A percentile compares a stretch with the other conserved stretches of the same genome.
These are phyloP conservation scores for Porites australiensis DNA, from an alignment of 64 coral and sea anemone species.

Conservation along the genomic window DNA sequence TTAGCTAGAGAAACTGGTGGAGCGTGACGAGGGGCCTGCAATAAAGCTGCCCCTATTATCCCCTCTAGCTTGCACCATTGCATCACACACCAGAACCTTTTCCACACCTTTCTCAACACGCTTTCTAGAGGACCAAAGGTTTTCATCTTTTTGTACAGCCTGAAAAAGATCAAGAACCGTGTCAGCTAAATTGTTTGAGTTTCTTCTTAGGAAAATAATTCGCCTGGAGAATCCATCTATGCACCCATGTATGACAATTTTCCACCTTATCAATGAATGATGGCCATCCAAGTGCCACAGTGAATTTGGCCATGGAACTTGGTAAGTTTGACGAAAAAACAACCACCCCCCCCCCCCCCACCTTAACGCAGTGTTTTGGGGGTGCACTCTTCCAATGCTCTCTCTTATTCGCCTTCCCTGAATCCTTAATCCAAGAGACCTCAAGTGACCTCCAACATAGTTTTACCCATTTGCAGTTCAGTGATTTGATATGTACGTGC, in stretches of 20 bases:
- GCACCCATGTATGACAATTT: conserved; percentile 56
- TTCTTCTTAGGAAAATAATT: conserved; percentile 68
- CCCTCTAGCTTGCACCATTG: conserved; percentile 67
- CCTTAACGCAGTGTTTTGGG: conserved; percentile 58
- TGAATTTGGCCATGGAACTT: conserved; percentile 63
- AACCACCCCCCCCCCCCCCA: conserved; percentile 70
- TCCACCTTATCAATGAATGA: conserved; percentile 51
- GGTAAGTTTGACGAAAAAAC: conserved; percentile 63
- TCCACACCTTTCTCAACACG: conserved; percentile 68
- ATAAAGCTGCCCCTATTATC: conserved; percentile 69
- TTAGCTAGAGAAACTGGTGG: no score
- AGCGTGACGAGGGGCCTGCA: conserved; percentile 58
- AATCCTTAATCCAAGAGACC: conserved; percentile 61
- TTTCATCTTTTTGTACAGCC: conserved; percentile 46
- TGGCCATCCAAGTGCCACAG: conserved; percentile 65
- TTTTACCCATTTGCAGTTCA: conserved; percentile 35
- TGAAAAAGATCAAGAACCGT: conserved; percentile 53
- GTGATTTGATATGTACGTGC: conserved; percentile 43
- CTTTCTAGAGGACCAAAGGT: conserved; percentile 67
- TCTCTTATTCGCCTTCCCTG: conserved; percentile 71
- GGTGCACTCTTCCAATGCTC: conserved; percentile 66
- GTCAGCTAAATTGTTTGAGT: conserved; percentile 63
- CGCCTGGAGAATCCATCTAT: conserved; percentile 64
- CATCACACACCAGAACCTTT: conserved; percentile 62
- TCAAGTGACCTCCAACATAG: conserved; percentile 66